These are phyloP conservation scores for Uloborus plumipes DNA, from an alignment of 2,888 invertebrate genomes.

Conservation along the genomic window DNA sequence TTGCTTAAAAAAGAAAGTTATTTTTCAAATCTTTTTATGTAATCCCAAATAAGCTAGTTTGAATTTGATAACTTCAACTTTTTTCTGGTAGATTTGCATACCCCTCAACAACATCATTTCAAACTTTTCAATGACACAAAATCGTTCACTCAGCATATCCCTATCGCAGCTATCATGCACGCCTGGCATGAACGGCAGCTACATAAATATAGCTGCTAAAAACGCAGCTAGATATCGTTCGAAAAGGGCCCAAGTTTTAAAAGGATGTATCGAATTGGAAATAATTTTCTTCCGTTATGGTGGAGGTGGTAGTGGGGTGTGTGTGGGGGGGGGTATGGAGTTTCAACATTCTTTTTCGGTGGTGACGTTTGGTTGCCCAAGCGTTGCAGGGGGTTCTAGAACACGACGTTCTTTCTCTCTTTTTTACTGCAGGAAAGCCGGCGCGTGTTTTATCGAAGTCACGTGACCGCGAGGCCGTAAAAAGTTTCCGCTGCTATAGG, in stretches of 20 bases:
- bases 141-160: too few species aligned
- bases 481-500: constrained; percentile 4
- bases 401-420: background rate
- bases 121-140: too few species aligned
- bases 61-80: too few species aligned
- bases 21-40: too few species aligned
- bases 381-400: constrained; percentile 7
- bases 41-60: too few species aligned
- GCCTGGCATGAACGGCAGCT: too few species aligned
- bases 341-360: background rate
- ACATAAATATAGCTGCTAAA: too few species aligned
- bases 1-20: too few species aligned
- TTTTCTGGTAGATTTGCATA: too few species aligned
- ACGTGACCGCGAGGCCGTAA: constrained; percentile 8
- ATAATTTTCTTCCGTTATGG: background rate
- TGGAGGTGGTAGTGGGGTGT: background rate
- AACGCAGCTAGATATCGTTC: too few species aligned
- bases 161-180: too few species aligned
- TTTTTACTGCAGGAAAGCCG: background rate
- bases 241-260: background rate
- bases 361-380: background rate
- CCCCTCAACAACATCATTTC: too few species aligned
- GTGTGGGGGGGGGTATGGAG: background rate
- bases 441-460: constrained; percentile 22
- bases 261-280: constrained; percentile 17